A percentile compares a stretch with the other conserved stretches of the same genome.
These are phyloP conservation scores for Oophaga sylvatica DNA, from an alignment of 2,797 vertebrate species.

Conservation along the genomic window DNA sequence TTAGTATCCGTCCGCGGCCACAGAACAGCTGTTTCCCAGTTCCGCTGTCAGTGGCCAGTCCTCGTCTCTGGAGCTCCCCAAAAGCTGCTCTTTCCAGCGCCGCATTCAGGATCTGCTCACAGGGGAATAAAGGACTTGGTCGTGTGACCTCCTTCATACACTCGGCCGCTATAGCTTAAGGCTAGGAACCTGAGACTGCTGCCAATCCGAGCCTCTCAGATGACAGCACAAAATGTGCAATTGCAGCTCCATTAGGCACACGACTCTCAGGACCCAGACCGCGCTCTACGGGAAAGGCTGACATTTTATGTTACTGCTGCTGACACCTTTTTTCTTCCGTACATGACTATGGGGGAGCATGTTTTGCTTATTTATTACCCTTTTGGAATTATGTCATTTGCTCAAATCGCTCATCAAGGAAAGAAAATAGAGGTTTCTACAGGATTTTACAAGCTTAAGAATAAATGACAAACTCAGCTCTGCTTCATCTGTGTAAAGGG, in stretches of 20 bases:
- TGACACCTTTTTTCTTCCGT: conserved; percentile 43
- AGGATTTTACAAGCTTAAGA: not conserved
- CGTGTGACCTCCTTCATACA: conserved; percentile 53
- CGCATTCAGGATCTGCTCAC: not conserved
- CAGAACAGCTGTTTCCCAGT: conserved; percentile 46
- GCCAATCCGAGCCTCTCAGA: conserved; percentile 20
- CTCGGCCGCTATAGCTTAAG: conserved; percentile 58
- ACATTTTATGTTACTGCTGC: conserved; percentile 31
- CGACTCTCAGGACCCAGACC: conserved; percentile 38
- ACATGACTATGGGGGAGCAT: too few relatives aligned
- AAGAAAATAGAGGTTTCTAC: not conserved
- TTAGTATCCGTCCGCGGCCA: not conserved
- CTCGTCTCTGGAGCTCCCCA: conserved; percentile 40
- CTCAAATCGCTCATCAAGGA: not conserved
- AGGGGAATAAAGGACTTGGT: not conserved
- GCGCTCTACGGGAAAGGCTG: not conserved
- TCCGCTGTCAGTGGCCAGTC: conserved; percentile 8
- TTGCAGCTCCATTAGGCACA: conserved; percentile 57
- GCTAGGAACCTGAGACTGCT: conserved; percentile 63
- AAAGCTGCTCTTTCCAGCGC: conserved; percentile 45
- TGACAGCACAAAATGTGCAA: conserved; percentile 31
- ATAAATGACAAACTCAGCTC: too few relatives aligned
- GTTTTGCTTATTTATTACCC: conserved; percentile 7
- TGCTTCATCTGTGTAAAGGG: too few relatives aligned
- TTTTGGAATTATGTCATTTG: not conserved